Evolutionary conservation across 1,140 invertebrate genomes (phyloP), one percentile per base, ranked within the genome.

Genomic region (Bactericera cockerelli): DNA sequence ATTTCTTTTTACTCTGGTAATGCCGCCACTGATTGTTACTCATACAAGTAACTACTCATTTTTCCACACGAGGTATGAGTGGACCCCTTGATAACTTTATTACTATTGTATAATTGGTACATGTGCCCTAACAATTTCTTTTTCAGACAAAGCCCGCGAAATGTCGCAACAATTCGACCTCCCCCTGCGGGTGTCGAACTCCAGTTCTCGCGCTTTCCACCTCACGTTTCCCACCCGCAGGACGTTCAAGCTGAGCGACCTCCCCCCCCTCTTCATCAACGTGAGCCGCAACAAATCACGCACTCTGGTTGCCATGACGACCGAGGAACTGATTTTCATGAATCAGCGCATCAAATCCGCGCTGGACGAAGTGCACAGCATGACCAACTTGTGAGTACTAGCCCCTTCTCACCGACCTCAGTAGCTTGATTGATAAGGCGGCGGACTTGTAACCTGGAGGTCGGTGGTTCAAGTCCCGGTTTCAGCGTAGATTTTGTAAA

Each of bases 381-480:
- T 89, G 76, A 88, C 83, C 65, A 86, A 87, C 68, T 76, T 82
- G 86, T 89, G 78, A 76, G 77, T 74, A 58, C 55, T 57, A 39
- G 38, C 2, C 8, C 28, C 1, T 59, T 42, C 2, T 24, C 36
- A 13, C 28, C 28, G 13, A 13, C 28, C 28, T 31, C 4, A 13
- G 4, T 31, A 31, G 28, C 4, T 31, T 31, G 28, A 13, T 31
- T 31, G 28, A 13, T 31, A 31, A 13, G 4, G 28, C 28, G 28
- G 4, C 28, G 4, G 28, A 4, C 28, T 31, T 31, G 28, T 31
- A 31, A 31, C 4, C 13, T 4, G 4, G 4, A 31, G 28, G 28
- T 31, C 28, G 13, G 4, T 4, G 28, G 28, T 31, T 31, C 28
- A 13, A 4, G 4, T 31, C 28, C 28, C 28, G 28, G 4, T n/a